Evolutionary conservation across 64 coral and sea anemone genomes (phyloP), one percentile per base, ranked within the genome.

Genomic region (Exaiptasia diaphana): DNA sequence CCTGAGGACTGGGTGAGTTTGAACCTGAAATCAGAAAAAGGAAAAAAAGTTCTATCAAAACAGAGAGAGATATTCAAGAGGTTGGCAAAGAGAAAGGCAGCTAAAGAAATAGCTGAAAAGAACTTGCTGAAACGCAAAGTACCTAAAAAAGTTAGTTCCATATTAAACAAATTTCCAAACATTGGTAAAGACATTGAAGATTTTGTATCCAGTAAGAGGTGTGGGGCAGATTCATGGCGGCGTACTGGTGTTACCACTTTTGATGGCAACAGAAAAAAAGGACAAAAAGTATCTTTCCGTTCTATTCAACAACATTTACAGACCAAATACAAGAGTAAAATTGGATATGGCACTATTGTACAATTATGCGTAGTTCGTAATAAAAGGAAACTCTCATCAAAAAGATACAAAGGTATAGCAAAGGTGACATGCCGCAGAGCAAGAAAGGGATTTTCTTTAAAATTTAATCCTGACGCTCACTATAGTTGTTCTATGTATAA

Each of bases 161-260:
- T 83, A 59, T 17, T 81, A 26, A 77, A 49, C 24, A 76, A 68
- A 42, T 90, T 32, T 42, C 87, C 87, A 9, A 68, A 75, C 64
- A 78, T 90, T 45, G 80, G 88, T n/a, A 77, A 71, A 59, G 56
- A 83, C 31, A 82, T 90, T 3, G 89, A 85, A 67, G 89, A 71
- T 4, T 92, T 85, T 85, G 89, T 85, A 0, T 25, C 34, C 15
- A 38, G n/a, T 25, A 50, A 78, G 18, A 91, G 41, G 25, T 68
- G 74, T 13, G 73, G 64, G 1, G 50, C 73, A 28, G 50, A 70
- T 70, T 20, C 61, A 29, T 78, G 85, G 75, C 18, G 85, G 38
- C 31, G 85, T 25, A 88, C 74, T 36, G 82, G 82, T 4, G 34
- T 86, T 21, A 20, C 53, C 4, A 86, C 82, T 7, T 81, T 81